Percentiles rank a stretch among this genome's conserved stretches.
Evolutionary conservation across 2,888 invertebrate species (phyloP).

Genomic region (Omphaloscelis lunosa): DNA sequence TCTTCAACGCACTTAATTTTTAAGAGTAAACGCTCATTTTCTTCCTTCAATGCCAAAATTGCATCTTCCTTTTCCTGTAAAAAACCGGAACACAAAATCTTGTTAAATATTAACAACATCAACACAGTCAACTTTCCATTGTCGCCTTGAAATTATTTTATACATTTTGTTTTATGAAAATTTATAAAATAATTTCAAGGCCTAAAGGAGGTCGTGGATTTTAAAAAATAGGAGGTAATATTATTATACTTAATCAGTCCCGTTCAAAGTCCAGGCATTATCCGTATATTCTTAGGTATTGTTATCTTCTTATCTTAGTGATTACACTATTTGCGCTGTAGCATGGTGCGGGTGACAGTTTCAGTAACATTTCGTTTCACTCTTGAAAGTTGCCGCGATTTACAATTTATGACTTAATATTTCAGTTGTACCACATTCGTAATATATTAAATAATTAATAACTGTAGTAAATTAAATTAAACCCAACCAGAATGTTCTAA

Average conservation of each 20-base stretch:
- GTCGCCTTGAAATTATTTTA: neutral
- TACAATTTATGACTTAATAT: no score
- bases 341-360: no score
- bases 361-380: no score
- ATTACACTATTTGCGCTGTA: no score
- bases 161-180: neutral
- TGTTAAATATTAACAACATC: neutral
- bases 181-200: neutral
- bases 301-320: constrained; percentile 9
- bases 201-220: neutral
- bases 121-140: constrained; percentile 11
- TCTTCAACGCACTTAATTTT: constrained; percentile 82
- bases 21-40: constrained; percentile 84
- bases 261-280: constrained; percentile 9
- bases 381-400: no score
- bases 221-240: neutral
- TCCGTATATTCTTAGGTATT: neutral
- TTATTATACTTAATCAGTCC: neutral
- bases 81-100: neutral
- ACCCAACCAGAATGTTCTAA: no score
- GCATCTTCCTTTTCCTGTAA: constrained; percentile 88
- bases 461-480: no score
- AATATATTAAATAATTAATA: no score
- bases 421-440: no score
- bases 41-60: constrained; percentile 86